These are phyloP conservation scores for Astyanax mexicanus DNA, from an alignment of 2,797 vertebrate genomes.

Conservation along the genomic window DNA sequence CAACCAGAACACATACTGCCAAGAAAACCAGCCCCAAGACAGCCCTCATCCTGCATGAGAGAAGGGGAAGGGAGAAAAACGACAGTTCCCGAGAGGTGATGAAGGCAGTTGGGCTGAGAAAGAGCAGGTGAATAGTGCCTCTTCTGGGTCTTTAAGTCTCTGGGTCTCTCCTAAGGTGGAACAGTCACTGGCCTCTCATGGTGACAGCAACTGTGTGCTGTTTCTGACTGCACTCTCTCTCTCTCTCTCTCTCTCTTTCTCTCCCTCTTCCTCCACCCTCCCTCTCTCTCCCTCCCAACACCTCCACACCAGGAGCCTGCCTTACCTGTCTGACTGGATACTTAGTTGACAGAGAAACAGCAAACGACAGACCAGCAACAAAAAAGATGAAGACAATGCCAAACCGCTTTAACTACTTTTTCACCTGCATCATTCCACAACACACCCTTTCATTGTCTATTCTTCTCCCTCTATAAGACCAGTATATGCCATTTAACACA, in stretches of 20 bases:
- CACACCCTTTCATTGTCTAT: background rate
- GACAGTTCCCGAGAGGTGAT: background rate
- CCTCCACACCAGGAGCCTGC: constrained; percentile 18
- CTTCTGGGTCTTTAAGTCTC: constrained; percentile 4
- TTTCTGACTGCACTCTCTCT: background rate
- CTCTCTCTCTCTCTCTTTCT: background rate
- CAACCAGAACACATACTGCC: constrained; percentile 50
- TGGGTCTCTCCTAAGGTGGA: constrained; percentile 2
- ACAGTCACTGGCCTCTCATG: constrained; percentile 17
- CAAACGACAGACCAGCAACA: background rate
- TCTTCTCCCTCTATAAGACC: background rate
- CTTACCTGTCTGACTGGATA: constrained; percentile 55
- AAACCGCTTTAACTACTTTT: background rate
- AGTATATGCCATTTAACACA: no score
- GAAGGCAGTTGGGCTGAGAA: background rate
- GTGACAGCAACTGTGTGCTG: background rate
- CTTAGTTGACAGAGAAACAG: background rate
- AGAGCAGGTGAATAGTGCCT: background rate
- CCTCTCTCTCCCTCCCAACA: background rate
- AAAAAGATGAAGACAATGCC: background rate
- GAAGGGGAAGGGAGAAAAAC: background rate
- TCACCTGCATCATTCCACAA: background rate
- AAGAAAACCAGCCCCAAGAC: constrained; percentile 20
- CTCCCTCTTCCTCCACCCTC: background rate
- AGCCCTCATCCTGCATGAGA: constrained; percentile 65